Evolutionary conservation across 2,797 vertebrate genomes (phyloP), one percentile per base, ranked within the genome.

Genomic region (Falco novaeseelandiae): DNA sequence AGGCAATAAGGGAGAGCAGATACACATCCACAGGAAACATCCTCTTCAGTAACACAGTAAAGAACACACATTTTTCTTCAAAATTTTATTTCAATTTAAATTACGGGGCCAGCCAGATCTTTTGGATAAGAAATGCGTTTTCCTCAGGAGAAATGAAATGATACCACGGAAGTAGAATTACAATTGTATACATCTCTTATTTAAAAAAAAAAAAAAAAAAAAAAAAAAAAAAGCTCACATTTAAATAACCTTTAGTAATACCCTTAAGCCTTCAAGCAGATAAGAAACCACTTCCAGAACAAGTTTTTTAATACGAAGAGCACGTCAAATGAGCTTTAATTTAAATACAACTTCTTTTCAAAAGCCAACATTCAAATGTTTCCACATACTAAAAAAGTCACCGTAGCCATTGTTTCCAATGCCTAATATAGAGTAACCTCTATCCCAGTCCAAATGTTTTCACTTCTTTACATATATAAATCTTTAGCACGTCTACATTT

Each of bases 21-120:
- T 12, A 66, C 40, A 46, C 8, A 36, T 22, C 34, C 81, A 93
- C 27, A 32, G 42, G 49, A 79, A 84, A 22, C 55, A 32, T 27
- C 12, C 25, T 88, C 74, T 74, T 69, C 44, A 67, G 70, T 55
- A 80, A 97, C 63, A 95, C 73, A 95, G 58, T 51, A 89, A 96
- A 88, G 78, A 42, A 61, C 67, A 96, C 96, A 65, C 34, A 20
- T 89, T 95, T 98, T 98, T 98, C 98, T 98, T 98, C 98, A 98
- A 98, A 98, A 98, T 97, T 98, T 98, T 98, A 98, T 99, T 98
- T 98, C 98, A 98, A 98, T 98, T 98, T 98, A 98, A 98, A 97
- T 98, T 97, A 98, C 96, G 98, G 98, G 98, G 98, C 98, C 98
- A 98, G 98, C 98, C 98, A 98, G 97, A 97, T 98, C 96, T 96